phyloP scores from a whole-genome alignment of 2,888 invertebrate species.

The Calameuta filiformis region DNA sequence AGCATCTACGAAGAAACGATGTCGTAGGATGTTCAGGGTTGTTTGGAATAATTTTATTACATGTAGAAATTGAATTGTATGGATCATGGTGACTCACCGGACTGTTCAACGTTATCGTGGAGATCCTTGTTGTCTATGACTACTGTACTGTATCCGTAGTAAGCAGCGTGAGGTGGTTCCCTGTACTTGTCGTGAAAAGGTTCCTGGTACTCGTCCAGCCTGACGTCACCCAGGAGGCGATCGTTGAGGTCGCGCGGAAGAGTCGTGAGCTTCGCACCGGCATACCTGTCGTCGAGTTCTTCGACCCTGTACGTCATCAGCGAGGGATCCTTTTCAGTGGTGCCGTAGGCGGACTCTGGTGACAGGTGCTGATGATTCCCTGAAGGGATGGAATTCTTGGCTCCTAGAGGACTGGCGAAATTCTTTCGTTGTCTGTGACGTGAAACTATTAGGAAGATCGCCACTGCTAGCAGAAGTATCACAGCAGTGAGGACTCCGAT shows the following conservation, averaged over 20 bases:
- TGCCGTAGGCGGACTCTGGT: slow-evolving; percentile 69
- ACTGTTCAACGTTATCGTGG: slow-evolving; percentile 64
- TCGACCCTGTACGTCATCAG: slow-evolving; percentile 70
- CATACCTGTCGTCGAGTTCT: slow-evolving; percentile 70
- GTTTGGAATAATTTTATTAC: background rate
- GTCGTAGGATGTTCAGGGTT: background rate
- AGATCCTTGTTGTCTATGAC: slow-evolving; percentile 66
- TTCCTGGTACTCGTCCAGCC: slow-evolving; percentile 64
- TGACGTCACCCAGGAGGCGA: slow-evolving; percentile 61
- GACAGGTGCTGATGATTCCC: slow-evolving; percentile 66
- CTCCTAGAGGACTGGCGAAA: slow-evolving; percentile 66
- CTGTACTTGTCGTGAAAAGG: slow-evolving; percentile 64
- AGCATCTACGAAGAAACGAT: slow-evolving; percentile 50
- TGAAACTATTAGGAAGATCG: slow-evolving; percentile 70
- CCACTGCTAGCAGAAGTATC: slow-evolving; percentile 70
- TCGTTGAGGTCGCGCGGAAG: slow-evolving; percentile 62
- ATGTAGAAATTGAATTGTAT: background rate
- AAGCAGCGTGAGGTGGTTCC: slow-evolving; percentile 61
- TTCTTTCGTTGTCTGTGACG: slow-evolving; percentile 68
- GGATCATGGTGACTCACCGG: slow-evolving; percentile 45
- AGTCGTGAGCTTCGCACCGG: slow-evolving; percentile 60
- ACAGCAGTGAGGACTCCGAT: slow-evolving; percentile 71
- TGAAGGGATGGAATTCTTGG: slow-evolving; percentile 65
- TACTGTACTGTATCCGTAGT: slow-evolving; percentile 64
- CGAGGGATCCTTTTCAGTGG: slow-evolving; percentile 68